Base-by-base conservation (phyloP, 1,140 invertebrate genomes). In the Drosophila asahinai region DNA sequence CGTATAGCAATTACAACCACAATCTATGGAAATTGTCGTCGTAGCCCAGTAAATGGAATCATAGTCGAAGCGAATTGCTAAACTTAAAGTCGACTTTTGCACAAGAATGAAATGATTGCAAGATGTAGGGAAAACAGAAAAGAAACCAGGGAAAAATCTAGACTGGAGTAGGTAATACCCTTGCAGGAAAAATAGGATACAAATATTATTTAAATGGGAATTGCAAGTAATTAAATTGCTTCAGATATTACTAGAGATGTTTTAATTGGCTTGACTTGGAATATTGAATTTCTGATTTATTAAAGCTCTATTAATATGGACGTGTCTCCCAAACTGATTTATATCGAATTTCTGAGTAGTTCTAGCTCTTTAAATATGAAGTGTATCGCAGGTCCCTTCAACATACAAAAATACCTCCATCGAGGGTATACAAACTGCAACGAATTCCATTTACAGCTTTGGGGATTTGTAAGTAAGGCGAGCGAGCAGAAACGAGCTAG, bases 1-100 rank as follows among this genome's bases (percentile, higher is more conserved):
- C 74, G 74, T 78, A 76, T 58, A 77, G 76, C 74, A 78, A 77
- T 78, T 78, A 78, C 67, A 73, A 51, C 52, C 70, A 48, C 70
- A 73, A 59, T 72, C 70, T 51, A 73, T 73, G 67, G 38, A 73
- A 73, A 73, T 72, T 61, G 54, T 61, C 47, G 54, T 55, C 0
- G 14, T 11, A 38, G 14, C 38, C n/a, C 30, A 43, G 67, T 58
- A 52, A 73, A 73, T 73, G 68, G 45, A 73, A 51, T 72, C 70
- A 73, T 71, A 51, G 57, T 40, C 45, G 43, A 47, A 27, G 40
- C 7, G 25, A 51, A 49, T 68, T 40, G 62, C 25, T 67, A 12
- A 68, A 67, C 54, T 59, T 47, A 51, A 60, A 59, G 54, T 42
- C 65, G 48, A 49, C 36, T 72, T 67, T 49, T 33, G 25, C 38